phyloP scores from a whole-genome alignment of 2,113 vertebrate species.

The Loxodonta africana region DNA sequence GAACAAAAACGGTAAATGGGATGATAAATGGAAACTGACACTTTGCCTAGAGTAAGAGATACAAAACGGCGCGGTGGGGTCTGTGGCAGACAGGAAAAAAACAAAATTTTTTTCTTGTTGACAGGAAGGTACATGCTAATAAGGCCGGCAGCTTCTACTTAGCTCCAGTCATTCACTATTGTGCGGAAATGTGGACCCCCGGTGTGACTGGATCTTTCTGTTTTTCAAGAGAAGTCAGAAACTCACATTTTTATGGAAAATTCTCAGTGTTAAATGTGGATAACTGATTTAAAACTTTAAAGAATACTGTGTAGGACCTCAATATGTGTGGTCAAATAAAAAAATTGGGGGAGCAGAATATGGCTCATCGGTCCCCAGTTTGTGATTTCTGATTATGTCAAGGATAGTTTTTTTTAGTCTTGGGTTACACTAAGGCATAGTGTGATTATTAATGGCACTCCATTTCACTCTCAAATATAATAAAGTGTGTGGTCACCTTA shows the following conservation, averaged over 20 bases:
- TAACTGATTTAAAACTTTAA: slow-evolving; percentile 32
- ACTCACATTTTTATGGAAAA: slow-evolving; percentile 42
- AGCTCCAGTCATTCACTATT: neutral
- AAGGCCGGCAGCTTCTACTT: neutral
- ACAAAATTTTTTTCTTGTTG: neutral
- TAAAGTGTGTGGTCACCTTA: neutral
- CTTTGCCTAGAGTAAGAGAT: slow-evolving; percentile 38
- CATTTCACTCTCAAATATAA: slow-evolving; percentile 43
- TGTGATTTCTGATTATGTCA: slow-evolving; percentile 36
- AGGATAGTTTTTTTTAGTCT: neutral
- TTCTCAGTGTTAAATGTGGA: slow-evolving; percentile 32
- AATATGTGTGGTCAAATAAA: slow-evolving; percentile 56
- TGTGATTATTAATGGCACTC: neutral
- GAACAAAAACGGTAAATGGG: neutral
- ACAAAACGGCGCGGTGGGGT: neutral
- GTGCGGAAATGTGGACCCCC: neutral
- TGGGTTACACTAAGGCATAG: slow-evolving; percentile 17
- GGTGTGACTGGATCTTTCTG: slow-evolving; percentile 13
- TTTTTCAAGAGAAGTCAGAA: slow-evolving; percentile 45
- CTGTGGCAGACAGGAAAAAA: neutral
- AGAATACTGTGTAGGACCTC: neutral
- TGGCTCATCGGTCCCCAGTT: neutral
- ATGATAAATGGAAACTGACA: slow-evolving; percentile 47
- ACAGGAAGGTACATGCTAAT: neutral
- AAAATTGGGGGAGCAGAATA: slow-evolving; percentile 31